phyloP scores from a whole-genome alignment of 1,140 invertebrate species.

The Drosophila kurseongensis region DNA sequence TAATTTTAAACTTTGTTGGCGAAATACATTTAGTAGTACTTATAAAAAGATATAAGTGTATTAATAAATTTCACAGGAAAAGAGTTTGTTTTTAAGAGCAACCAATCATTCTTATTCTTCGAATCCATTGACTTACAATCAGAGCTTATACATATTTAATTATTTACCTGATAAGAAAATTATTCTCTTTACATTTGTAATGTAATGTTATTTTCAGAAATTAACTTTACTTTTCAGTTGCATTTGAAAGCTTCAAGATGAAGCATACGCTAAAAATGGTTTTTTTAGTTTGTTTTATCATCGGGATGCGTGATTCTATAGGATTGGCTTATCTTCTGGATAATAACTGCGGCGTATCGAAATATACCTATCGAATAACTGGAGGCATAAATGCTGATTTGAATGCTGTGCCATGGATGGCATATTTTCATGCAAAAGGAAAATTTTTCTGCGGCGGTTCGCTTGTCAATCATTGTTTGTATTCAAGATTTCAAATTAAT shows the following conservation, averaged over 20 bases:
- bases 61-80: no score
- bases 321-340: slow-evolving; percentile 5
- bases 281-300: neutral
- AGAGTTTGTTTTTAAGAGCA: neutral
- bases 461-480: slow-evolving; percentile 1
- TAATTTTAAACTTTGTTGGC: no score
- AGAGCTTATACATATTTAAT: neutral
- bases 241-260: slow-evolving; percentile 1
- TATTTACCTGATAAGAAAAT: neutral
- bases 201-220: neutral
- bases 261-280: neutral
- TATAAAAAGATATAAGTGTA: no score
- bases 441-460: slow-evolving; percentile 13
- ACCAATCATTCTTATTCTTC: neutral
- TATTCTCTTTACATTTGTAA: neutral
- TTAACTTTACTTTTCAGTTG: neutral
- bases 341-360: neutral
- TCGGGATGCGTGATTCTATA: no score
- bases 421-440: neutral
- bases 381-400: neutral
- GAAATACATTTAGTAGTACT: no score
- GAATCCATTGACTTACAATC: neutral
- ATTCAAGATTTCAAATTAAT: no score
- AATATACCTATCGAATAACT: neutral
- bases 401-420: slow-evolving; percentile 4